Evolutionary conservation across 2,888 invertebrate genomes (phyloP).

Genomic region (Trissonchulus sp.): DNA sequence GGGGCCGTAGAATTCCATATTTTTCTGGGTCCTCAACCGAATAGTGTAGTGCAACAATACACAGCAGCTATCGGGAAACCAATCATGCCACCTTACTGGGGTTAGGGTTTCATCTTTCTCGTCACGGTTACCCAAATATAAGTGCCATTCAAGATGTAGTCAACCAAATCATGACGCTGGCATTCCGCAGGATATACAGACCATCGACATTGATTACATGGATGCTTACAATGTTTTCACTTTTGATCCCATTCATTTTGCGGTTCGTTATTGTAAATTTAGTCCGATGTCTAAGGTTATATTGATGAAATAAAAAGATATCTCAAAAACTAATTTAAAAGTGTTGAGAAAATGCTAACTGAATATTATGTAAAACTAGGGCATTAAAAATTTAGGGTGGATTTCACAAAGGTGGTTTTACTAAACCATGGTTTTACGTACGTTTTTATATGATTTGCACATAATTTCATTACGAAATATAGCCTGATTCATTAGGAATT

Average conservation of each 20-base stretch:
- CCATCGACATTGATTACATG: conserved; percentile 83
- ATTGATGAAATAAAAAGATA: too few species aligned
- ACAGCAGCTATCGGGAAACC: conserved; percentile 29
- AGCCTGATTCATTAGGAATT: too few species aligned
- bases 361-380: too few species aligned
- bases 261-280: too few species aligned
- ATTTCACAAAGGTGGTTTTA: too few species aligned
- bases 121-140: conserved; percentile 32
- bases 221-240: conserved; percentile 71
- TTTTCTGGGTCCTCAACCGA: conserved; percentile 45
- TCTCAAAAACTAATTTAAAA: too few species aligned
- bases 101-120: conserved; percentile 27
- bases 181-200: conserved; percentile 62
- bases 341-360: too few species aligned
- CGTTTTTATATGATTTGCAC: too few species aligned
- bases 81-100: conserved; percentile 28
- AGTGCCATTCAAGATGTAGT: conserved; percentile 43
- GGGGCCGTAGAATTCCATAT: conserved; percentile 46
- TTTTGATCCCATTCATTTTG: conserved; percentile 58
- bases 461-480: too few species aligned
- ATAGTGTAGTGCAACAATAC: conserved; percentile 44
- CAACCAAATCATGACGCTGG: conserved; percentile 48
- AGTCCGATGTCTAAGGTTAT: too few species aligned
- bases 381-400: too few species aligned
- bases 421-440: too few species aligned